Evolutionary conservation across 2,888 invertebrate species (phyloP).

Genomic region (Fragum whitleyi): DNA sequence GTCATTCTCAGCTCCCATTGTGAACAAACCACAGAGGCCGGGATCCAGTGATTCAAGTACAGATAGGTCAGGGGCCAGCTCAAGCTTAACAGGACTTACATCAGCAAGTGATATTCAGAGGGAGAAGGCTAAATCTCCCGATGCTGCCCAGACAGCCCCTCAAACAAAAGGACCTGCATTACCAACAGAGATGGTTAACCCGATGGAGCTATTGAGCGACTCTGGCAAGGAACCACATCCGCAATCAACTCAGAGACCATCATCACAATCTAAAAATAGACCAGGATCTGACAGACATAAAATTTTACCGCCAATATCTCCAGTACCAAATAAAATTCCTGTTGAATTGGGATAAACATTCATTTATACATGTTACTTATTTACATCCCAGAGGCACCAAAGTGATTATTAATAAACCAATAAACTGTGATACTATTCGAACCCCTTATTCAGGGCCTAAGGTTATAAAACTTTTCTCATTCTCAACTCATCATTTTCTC

Average conservation of each 20-base stretch:
- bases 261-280: slow-evolving; percentile 70
- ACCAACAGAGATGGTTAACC: slow-evolving; percentile 77
- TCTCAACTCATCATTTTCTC: no score
- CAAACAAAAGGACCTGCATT: slow-evolving; percentile 62
- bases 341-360: slow-evolving; percentile 42
- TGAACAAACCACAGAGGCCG: slow-evolving; percentile 65
- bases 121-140: slow-evolving; percentile 41
- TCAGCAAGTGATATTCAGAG: slow-evolving; percentile 76
- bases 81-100: slow-evolving; percentile 77
- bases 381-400: no score
- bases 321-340: slow-evolving; percentile 27
- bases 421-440: no score
- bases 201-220: slow-evolving; percentile 77
- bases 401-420: neutral
- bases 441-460: no score
- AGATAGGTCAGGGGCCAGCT: slow-evolving; percentile 69
- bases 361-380: neutral
- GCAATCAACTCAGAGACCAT: slow-evolving; percentile 68
- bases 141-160: slow-evolving; percentile 42
- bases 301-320: slow-evolving; percentile 81
- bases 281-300: slow-evolving; percentile 80
- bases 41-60: slow-evolving; percentile 78
- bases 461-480: no score
- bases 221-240: slow-evolving; percentile 65
- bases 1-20: slow-evolving; percentile 76